Base-by-base conservation (phyloP, 2,797 vertebrate genomes). In the Syngnathus rostellatus region DNA sequence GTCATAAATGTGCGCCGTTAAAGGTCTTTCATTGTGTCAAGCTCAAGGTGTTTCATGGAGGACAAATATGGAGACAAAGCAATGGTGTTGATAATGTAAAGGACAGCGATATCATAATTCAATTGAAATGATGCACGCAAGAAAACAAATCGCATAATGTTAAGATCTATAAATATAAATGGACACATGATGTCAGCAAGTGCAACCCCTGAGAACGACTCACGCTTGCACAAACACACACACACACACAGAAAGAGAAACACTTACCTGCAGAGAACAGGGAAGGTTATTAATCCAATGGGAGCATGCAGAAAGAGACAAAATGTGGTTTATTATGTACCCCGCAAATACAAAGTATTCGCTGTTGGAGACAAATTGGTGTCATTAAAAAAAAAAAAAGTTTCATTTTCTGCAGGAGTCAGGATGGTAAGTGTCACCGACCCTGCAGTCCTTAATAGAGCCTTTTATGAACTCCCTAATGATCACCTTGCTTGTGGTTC, bases 1-100 rank as follows among this genome's bases (percentile, higher is more conserved):
- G 77, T 73, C 76, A 79, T 87, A 85, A 83, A 85, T 82, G 79
- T 81, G 78, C 82, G 81, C 80, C 85, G 68, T 59, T 68, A 73
- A 76, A 75, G 82, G 40, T 58, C 61, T 81, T 31, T 31, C 31
- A 31, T 31, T 31, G 3, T 31, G 31, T 31, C 76, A 76, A 79
- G 72, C 72, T 79, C 79, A 84, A 85, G 80, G 72, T 83, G 75
- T 80, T 80, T 79, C 63, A 69, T 41, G 72, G 67, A 77, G 76
- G 77, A 83, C 79, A 81, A 72, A 71, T 78, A 73, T 75, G 62
- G 80, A 82, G 59, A 63, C 73, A 74, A 72, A 72, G 54, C 53
- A 11, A 4, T 8, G 2, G 14, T 16, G 25, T 31, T 25, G 25
- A 58, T 58, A 37, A 16, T 3, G 38, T 58, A 14, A 69, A 63